Evolutionary conservation across 2,888 invertebrate species (phyloP).

Genomic region (Callimorpha dominula): DNA sequence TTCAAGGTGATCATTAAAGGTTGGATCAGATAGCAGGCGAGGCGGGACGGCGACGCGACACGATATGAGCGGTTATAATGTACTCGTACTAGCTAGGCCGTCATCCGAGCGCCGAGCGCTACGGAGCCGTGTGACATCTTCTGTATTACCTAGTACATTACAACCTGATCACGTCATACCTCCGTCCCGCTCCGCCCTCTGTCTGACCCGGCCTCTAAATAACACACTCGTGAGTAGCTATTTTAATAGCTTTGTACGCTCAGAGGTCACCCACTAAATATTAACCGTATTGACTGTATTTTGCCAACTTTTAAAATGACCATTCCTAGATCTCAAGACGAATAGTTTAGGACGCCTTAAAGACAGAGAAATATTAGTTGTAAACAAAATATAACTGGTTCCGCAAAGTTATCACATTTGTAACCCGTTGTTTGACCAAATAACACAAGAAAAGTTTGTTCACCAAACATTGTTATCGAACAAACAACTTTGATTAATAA

Average conservation of each 20-base stretch:
- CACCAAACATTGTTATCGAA: neutral
- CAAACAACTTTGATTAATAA: constrained; percentile 2
- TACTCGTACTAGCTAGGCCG: no score
- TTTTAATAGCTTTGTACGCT: neutral
- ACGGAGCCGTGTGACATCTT: no score
- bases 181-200: no score
- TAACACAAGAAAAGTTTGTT: neutral
- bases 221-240: neutral
- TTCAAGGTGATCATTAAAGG: no score
- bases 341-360: neutral
- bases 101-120: no score
- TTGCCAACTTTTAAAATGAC: neutral
- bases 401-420: neutral
- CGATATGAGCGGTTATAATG: no score
- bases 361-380: neutral
- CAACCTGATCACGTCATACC: no score
- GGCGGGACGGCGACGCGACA: no score
- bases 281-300: neutral
- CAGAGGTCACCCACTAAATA: neutral
- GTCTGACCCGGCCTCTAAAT: neutral
- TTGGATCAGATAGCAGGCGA: no score
- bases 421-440: neutral
- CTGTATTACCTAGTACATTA: no score
- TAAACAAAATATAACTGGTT: neutral
- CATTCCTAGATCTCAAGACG: neutral